Evolutionary conservation across 2,113 vertebrate species (phyloP), one percentile per base, ranked within the genome.

Genomic region (Alouatta palliata): DNA sequence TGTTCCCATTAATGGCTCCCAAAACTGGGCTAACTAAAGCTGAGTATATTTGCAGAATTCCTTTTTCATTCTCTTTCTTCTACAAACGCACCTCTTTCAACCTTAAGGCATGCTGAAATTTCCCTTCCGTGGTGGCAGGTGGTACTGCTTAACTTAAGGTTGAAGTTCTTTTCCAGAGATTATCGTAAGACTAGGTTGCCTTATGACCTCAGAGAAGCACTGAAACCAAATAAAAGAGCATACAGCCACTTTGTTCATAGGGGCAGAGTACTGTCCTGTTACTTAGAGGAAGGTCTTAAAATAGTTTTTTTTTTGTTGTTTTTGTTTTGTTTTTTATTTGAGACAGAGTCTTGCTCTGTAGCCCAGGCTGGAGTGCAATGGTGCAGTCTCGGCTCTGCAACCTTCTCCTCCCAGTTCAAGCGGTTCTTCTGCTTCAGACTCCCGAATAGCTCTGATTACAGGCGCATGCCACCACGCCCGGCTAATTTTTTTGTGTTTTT

Each of bases 21-120:
- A 70, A 27, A 90, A 58, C 19, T 79, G 40, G 94, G 75, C n/a
- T 84, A 73, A 82, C 27, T 68, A 37, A 88, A 82, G 86, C 30
- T 82, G 40, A 85, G 27, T 45, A 21, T 61, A 76, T 94, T 49
- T 96, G 45, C 66, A 86, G 54, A 92, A 79, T 91, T 92, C 84
- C 37, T n/a, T 54, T 90, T 95, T 83, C 35, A 6, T 93, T 88
- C 27, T 43, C 27, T 95, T 82, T 90, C 43, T 92, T 85, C 61
- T 80, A 23, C 14, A 83, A 16, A 56, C 84, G 23, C 19, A 70
- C 45, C 64, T 35, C 8, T 95, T 77, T 89, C 30, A 93, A 35
- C 32, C 23, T 68, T 61, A 86, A 58, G 30, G 14, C 12, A 3
- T 21, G 14, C 25, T 75, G 52, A 88, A 68, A 61, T 58, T 83